Evolutionary conservation across 2,888 invertebrate species (phyloP), one percentile per base, ranked within the genome.

Genomic region (Noctua pronuba): DNA sequence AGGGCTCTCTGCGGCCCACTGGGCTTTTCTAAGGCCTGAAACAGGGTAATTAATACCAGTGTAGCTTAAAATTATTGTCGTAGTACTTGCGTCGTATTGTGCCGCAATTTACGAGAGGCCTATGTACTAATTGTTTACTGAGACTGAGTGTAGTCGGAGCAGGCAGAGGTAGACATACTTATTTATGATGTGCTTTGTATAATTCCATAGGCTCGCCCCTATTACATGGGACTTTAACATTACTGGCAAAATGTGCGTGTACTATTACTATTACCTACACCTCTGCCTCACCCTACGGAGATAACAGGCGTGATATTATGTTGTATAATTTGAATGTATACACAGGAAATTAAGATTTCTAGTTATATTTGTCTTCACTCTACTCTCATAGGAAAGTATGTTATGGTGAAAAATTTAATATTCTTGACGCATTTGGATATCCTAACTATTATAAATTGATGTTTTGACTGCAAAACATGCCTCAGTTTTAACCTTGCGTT

Each of bases 31-130:
- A 46, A 71, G 55, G 44, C 70, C 58, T 70, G 46, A 58, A 84
- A 82, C 70, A 67, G 75, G 67, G 75, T 75, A 84, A 85, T 84
- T 85, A 79, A 82, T 82, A 85, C 75, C 65, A 70, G 64, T 65
- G 41, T 72, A 71, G 73, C 73, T 85, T 78, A 75, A 64, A 85
- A 82, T 82, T 52, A 78, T 75, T 82, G 75, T 75, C 70, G 52
- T 52, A 65, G 73, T 74, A 79, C 71, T 74, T 52, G 79, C 71
- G 55, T 69, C 69, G 60, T 67, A 74, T 44, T 73, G 70, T 55
- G 28, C 13, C 62, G 8, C 62, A 79, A 83, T 73, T 83, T 83
- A 77, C 31, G 69, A 79, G 52, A 66, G 60, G 69, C 65, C 71
- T 71, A 60, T 46, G 41, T 67, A 62, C 62, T 67, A 83, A 77